phyloP scores from a whole-genome alignment of 2,888 invertebrate genomes.

The Himalopsyche anomala region DNA sequence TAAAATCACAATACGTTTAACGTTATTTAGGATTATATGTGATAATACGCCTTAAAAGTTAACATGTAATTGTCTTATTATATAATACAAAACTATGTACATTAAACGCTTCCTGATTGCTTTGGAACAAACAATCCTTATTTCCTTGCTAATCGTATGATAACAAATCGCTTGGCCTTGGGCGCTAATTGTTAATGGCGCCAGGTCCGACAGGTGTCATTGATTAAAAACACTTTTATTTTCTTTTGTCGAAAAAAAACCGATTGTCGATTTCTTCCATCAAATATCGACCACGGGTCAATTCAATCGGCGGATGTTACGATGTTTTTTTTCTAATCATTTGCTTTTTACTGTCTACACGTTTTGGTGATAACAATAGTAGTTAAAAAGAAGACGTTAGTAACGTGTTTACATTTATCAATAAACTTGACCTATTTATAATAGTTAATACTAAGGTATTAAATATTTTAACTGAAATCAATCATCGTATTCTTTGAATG shows the following conservation, averaged over 20 bases:
- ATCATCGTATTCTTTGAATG: too few relatives aligned
- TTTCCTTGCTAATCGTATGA: not conserved
- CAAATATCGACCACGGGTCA: not conserved
- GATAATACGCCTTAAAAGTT: too few relatives aligned
- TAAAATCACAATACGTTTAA: not conserved
- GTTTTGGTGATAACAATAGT: not conserved
- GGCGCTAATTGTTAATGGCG: not conserved
- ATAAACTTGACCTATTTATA: not conserved
- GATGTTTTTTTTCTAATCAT: conserved; percentile 8
- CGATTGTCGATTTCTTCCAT: conserved; percentile 12
- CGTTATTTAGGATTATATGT: not conserved
- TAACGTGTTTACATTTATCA: not conserved
- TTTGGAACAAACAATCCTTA: not conserved
- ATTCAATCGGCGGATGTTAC: conserved; percentile 9
- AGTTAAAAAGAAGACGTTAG: not conserved
- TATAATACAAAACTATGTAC: not conserved
- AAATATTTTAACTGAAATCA: too few relatives aligned
- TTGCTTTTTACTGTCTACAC: not conserved
- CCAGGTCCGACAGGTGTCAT: not conserved
- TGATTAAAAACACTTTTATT: not conserved
- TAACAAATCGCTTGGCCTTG: not conserved
- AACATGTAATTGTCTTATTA: too few relatives aligned
- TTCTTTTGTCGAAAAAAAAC: not conserved
- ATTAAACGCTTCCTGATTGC: not conserved
- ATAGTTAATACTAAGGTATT: too few relatives aligned